These are phyloP conservation scores for Bothrops alternatus DNA, from an alignment of 2,797 vertebrate genomes.

Conservation along the genomic window DNA sequence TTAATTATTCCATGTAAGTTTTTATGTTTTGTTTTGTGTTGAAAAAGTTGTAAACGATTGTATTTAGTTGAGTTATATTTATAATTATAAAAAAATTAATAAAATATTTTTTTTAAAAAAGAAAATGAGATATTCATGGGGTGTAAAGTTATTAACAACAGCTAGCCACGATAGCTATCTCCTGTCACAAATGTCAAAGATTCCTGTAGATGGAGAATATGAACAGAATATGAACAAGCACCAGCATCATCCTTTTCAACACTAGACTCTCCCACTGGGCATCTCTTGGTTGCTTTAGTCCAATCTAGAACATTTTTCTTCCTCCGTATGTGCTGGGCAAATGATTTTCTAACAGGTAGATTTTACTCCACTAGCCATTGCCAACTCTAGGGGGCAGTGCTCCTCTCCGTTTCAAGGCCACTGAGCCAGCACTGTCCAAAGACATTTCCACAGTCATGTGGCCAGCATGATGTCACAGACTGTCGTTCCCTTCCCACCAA, in stretches of 20 bases:
- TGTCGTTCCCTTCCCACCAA: background rate
- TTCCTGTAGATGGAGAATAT: background rate
- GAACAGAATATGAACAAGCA: background rate
- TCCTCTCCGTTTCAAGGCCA: background rate
- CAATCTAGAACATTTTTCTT: background rate
- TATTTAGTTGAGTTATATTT: too few relatives aligned
- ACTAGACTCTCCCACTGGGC: background rate
- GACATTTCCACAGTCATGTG: background rate
- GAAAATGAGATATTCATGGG: background rate
- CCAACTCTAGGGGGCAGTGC: background rate
- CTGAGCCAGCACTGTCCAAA: background rate
- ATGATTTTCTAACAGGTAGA: background rate
- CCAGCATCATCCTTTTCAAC: background rate
- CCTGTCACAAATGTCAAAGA: background rate
- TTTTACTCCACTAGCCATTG: background rate
- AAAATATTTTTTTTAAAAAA: too few relatives aligned
- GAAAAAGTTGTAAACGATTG: too few relatives aligned
- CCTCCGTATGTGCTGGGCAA: background rate
- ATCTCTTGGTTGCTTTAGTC: background rate
- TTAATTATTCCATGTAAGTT: too few relatives aligned
- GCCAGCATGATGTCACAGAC: background rate
- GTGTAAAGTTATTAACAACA: background rate
- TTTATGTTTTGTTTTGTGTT: too few relatives aligned
- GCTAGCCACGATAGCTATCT: background rate
- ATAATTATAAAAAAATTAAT: too few relatives aligned